These are phyloP conservation scores for Gambusia holbrooki DNA, from an alignment of 2,113 vertebrate genomes.

Conservation along the genomic window DNA sequence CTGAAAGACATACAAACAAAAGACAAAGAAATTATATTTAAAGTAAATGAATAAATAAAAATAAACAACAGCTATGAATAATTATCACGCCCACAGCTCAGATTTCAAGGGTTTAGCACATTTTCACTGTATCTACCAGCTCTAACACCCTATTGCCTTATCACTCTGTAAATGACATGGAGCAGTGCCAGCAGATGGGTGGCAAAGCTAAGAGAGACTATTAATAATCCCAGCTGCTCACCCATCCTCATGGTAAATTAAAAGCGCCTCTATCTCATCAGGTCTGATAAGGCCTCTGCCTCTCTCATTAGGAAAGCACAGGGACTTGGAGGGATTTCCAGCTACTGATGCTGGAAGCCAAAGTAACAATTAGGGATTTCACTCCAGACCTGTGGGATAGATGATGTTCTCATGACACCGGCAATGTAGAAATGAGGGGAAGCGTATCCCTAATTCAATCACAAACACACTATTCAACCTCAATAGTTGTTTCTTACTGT, in stretches of 20 bases:
- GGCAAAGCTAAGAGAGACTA: conserved; percentile 64
- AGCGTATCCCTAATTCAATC: conserved; percentile 41
- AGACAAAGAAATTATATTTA: neutral
- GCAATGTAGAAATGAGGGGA: conserved; percentile 34
- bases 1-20: conserved; percentile 62
- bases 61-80: conserved; percentile 7
- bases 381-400: conserved; percentile 57
- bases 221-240: conserved; percentile 77
- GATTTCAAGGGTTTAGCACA: conserved; percentile 18
- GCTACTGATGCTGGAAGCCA: conserved; percentile 69
- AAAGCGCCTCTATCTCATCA: conserved; percentile 75
- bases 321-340: conserved; percentile 73
- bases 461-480: conserved; percentile 41
- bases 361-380: conserved; percentile 74
- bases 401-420: conserved; percentile 52
- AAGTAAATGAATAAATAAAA: neutral
- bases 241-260: conserved; percentile 74
- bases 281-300: conserved; percentile 71
- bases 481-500: conserved; percentile 36
- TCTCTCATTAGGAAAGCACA: conserved; percentile 75
- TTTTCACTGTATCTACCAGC: conserved; percentile 18
- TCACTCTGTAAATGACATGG: conserved; percentile 68
- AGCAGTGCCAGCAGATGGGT: conserved; percentile 61
- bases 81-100: conserved; percentile 10
- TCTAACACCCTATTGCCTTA: conserved; percentile 30